phyloP scores from a whole-genome alignment of 2,113 vertebrate genomes.

The Triplophysa siluroides region DNA sequence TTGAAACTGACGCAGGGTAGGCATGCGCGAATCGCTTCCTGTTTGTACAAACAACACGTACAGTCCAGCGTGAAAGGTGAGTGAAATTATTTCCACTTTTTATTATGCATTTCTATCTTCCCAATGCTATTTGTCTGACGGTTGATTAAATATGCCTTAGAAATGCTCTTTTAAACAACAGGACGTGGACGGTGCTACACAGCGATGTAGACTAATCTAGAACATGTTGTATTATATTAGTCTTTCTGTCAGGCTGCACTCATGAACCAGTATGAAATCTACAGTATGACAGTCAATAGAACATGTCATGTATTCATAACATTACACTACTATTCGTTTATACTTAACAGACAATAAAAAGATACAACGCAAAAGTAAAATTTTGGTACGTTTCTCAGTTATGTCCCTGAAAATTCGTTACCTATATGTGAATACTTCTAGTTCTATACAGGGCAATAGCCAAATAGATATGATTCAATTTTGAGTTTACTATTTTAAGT shows the following conservation, averaged over 20 bases:
- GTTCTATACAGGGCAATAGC: too few species aligned
- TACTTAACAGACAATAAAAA: too few species aligned
- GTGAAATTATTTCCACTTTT: background rate
- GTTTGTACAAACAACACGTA: background rate
- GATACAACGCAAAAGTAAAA: background rate
- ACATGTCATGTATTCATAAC: background rate
- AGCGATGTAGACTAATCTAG: background rate
- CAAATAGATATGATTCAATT: too few species aligned
- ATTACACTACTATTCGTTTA: background rate
- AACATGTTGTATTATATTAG: background rate
- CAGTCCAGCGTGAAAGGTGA: background rate
- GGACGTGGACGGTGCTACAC: background rate
- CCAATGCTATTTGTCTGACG: too few species aligned
- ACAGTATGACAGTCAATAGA: background rate
- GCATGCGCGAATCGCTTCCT: slow-evolving; percentile 1
- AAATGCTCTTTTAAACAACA: background rate
- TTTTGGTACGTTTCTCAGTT: background rate
- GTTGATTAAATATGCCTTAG: too few species aligned
- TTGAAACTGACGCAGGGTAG: background rate
- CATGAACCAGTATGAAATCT: background rate
- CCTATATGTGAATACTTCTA: too few species aligned
- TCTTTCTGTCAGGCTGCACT: background rate
- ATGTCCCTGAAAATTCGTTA: background rate
- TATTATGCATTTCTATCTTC: too few species aligned
- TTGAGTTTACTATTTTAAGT: too few species aligned